Evolutionary conservation across 2,797 vertebrate species (phyloP).

Genomic region (Cyprinella venusta): DNA sequence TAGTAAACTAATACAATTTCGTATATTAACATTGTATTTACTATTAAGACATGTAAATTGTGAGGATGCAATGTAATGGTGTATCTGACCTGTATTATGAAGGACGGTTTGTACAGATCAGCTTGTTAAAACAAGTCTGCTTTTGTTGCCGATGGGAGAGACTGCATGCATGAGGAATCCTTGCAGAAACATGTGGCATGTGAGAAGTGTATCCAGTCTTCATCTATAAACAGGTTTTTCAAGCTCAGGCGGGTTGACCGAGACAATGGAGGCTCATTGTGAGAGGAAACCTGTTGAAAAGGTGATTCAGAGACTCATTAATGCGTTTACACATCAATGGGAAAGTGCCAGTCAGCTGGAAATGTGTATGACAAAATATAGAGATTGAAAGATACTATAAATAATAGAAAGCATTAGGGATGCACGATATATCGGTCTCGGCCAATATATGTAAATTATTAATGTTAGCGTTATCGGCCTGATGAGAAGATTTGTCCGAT

Average conservation of each 20-base stretch:
- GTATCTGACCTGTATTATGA: not conserved
- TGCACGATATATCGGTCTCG: too few species aligned
- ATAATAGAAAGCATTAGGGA: not conserved
- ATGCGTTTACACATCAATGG: not conserved
- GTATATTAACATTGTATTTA: not conserved
- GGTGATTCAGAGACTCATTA: not conserved
- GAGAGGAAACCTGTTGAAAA: not conserved
- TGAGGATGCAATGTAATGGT: not conserved
- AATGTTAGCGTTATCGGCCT: too few species aligned
- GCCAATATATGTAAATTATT: too few species aligned
- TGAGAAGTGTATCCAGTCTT: conserved; percentile 47
- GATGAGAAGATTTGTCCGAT: too few species aligned
- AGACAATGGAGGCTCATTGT: conserved; percentile 37
- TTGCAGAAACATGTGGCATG: conserved; percentile 47
- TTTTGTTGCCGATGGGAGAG: not conserved
- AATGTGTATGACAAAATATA: not conserved
- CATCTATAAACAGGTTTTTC: conserved; percentile 60
- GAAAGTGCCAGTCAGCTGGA: not conserved
- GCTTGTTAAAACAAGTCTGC: not conserved
- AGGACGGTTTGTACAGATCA: not conserved
- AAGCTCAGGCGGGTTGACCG: conserved; percentile 43
- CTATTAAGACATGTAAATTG: not conserved
- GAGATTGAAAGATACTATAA: not conserved
- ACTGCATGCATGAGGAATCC: conserved; percentile 17
- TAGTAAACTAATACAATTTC: not conserved